Evolutionary conservation across 2,888 invertebrate species (phyloP), one percentile per base, ranked within the genome.

Genomic region (Pammene aurita): DNA sequence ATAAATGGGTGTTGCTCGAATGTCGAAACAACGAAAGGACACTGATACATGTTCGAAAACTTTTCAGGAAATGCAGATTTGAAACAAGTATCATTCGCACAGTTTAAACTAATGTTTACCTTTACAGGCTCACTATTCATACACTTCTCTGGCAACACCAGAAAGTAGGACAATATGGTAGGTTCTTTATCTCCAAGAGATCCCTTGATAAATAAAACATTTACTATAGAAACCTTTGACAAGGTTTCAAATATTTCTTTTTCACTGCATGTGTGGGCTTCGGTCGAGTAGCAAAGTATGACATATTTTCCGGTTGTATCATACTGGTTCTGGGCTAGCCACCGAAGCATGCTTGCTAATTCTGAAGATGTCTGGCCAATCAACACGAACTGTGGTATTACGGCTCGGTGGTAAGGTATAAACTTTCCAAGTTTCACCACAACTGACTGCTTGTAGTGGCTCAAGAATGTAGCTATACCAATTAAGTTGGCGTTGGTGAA

Each of bases 1-100:
- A 87, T 88, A 67, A 82, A 86, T 0, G 88, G 88, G 16, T 83
- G 81, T 70, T 87, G 87, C 56, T 84, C 81, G 56, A 86, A 75
- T 7, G 86, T 86, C 6, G 88, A 86, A 48, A 87, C 75, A 26
- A 73, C 66, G 6, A 88, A 74, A 10, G 75, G 76, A 72, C 88
- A 88, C 67, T 73, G 68, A 38, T 84, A 70, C 46, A 86, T 78
- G 72, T 87, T 84, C 0, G 54, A 63, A 16, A 85, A 72, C 73
- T 80, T 84, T 35, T 82, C 80, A 7, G 79, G 78, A 71, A 76
- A 88, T 26, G 80, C 48, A 6, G 72, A 61, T 57, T 78, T 75
- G 35, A 82, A 85, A 72, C 84, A 84, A 0, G 58, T 52, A 58
- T 81, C 75, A 34, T 78, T 73, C 4, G 63, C 10, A 67, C 83